Evolutionary conservation across 1,140 invertebrate species (phyloP), one percentile per base, ranked within the genome.

Genomic region (Vanessa tameamea): DNA sequence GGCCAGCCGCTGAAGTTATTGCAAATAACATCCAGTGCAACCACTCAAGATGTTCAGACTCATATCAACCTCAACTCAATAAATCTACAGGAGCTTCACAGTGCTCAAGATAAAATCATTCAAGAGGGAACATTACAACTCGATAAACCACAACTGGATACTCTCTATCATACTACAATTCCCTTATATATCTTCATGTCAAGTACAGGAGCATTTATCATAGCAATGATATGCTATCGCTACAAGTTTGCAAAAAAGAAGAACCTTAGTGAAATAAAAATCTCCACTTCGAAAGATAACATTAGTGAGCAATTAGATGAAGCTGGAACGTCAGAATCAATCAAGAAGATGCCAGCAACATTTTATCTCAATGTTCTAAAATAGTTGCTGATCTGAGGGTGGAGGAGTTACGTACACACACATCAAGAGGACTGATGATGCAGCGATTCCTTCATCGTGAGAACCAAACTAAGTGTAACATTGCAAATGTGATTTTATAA

Each of bases 141-240:
- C 7, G 20, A 12, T 13, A 59, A 20, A 26, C 23, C 16, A 14
- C 57, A 59, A 26, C 31, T 7, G 31, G 4, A 31, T 23, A 59
- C 23, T 16, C 31, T 59, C 31, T 31, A 59, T 23, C 57, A 59
- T 23, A 26, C 57, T 59, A 59, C 57, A 23, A 59, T 59, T 26
- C 57, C 57, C 57, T 59, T 59, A 59, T 31, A 31, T 4, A 31
- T 31, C 26, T 31, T 31, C 26, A 31, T 31, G 26, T 31, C 26
- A 31, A 31, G 26, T 31, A 31, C 26, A 31, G 2, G 26, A 31
- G 26, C 26, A 31, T 31, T 31, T 31, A 23, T 59, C 31, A 31
- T 59, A 59, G 11, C 12, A 31, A 31, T 31, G 26, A 31, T 26
- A 23, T 59, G 12, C 20, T 11, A 59, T 23, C 55, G 5, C 55